Percentiles rank a stretch among this genome's conserved stretches.
These are phyloP conservation scores for Leuctra nigra DNA, from an alignment of 2,888 invertebrate genomes.

Conservation along the genomic window DNA sequence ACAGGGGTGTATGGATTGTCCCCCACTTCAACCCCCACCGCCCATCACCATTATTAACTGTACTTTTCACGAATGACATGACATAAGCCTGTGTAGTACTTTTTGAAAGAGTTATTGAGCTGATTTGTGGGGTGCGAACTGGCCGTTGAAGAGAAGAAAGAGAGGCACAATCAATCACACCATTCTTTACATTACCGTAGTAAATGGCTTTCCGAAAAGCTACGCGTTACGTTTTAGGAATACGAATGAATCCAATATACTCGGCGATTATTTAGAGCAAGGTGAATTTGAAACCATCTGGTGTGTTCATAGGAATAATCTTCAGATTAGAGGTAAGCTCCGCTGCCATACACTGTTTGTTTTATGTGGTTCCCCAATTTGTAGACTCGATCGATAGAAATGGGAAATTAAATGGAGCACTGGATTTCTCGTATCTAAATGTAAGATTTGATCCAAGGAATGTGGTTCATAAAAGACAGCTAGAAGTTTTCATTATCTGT, in stretches of 20 bases:
- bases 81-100: too few relatives aligned
- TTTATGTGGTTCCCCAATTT: too few relatives aligned
- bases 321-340: too few relatives aligned
- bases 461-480: too few relatives aligned
- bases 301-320: too few relatives aligned
- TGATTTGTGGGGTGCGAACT: conserved; percentile 9
- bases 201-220: conserved; percentile 4
- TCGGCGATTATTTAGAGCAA: too few relatives aligned
- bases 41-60: not conserved
- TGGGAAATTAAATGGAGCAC: too few relatives aligned
- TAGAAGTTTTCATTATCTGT: too few relatives aligned
- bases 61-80: not conserved
- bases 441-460: not conserved
- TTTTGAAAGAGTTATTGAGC: not conserved
- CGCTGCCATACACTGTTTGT: too few relatives aligned
- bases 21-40: not conserved
- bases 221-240: not conserved
- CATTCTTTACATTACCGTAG: not conserved
- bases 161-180: not conserved
- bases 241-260: too few relatives aligned
- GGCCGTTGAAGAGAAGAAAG: not conserved
- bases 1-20: not conserved
- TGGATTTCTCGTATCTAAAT: not conserved
- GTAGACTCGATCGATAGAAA: too few relatives aligned
- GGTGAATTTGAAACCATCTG: too few relatives aligned